Evolutionary conservation across 2,113 vertebrate genomes (phyloP).

Genomic region (Fukomys damarensis): DNA sequence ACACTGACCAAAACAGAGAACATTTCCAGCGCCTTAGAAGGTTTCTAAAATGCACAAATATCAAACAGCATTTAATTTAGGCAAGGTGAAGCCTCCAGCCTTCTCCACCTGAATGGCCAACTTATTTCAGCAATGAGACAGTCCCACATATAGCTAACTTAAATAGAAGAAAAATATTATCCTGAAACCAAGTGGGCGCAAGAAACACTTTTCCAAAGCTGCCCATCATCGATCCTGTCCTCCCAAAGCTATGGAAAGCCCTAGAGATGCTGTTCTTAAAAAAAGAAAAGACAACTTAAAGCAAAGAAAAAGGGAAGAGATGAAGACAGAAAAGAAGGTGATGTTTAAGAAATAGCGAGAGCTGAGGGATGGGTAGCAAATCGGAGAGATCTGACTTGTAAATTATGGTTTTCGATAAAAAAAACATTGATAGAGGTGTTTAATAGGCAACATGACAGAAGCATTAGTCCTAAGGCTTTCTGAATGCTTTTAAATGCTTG

Average conservation of each 20-base stretch:
- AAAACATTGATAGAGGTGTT: not conserved
- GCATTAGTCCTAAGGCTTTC: not conserved
- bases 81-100: not conserved
- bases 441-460: not conserved
- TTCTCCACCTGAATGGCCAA: not conserved
- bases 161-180: not conserved
- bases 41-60: not conserved
- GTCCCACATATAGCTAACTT: not conserved
- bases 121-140: not conserved
- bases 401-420: not conserved
- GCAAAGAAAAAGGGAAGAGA: not conserved
- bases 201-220: not conserved
- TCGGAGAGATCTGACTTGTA: not conserved
- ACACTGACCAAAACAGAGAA: not conserved
- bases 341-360: slow-evolving; percentile 3
- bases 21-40: not conserved
- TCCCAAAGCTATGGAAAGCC: not conserved
- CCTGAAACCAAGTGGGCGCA: not conserved
- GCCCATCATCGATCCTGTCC: not conserved
- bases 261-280: not conserved
- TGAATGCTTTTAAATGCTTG: not conserved
- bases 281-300: not conserved
- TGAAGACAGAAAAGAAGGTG: not conserved
- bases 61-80: not conserved
- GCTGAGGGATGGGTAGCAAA: not conserved